phyloP scores from a whole-genome alignment of 2,113 vertebrate genomes.

The Festucalex cinctus region DNA sequence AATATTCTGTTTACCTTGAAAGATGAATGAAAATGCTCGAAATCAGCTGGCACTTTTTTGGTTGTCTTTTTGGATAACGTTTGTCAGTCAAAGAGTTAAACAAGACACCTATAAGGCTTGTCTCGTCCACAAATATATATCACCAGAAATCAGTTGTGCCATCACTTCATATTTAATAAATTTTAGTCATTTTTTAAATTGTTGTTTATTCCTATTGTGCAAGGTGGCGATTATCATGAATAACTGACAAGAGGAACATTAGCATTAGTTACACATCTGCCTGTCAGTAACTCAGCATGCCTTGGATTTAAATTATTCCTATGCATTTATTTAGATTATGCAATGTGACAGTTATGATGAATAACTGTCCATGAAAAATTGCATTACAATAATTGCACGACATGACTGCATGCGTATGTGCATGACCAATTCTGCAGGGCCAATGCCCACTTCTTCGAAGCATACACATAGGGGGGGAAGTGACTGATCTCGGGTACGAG shows the following conservation, averaged over 20 bases:
- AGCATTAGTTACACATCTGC: background rate
- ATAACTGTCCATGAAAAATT: background rate
- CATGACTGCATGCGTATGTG: too few species aligned
- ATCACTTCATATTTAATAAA: background rate
- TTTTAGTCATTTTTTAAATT: background rate
- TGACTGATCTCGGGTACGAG: too few species aligned
- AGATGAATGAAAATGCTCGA: too few species aligned
- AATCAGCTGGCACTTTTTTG: too few species aligned
- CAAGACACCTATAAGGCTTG: too few species aligned
- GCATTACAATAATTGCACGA: background rate
- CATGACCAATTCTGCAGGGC: too few species aligned
- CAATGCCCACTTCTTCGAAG: too few species aligned
- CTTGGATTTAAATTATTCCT: background rate
- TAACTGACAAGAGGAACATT: background rate
- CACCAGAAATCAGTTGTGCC: background rate
- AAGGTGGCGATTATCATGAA: background rate
- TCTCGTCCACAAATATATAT: too few species aligned
- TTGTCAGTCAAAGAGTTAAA: too few species aligned
- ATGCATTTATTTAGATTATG: background rate
- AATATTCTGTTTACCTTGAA: too few species aligned
- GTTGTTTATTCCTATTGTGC: background rate
- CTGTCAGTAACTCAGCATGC: background rate
- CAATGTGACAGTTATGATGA: background rate
- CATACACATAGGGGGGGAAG: too few species aligned
- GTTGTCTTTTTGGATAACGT: too few species aligned